phyloP scores from a whole-genome alignment of 2,888 invertebrate species.

The Heliconius ismenius region DNA sequence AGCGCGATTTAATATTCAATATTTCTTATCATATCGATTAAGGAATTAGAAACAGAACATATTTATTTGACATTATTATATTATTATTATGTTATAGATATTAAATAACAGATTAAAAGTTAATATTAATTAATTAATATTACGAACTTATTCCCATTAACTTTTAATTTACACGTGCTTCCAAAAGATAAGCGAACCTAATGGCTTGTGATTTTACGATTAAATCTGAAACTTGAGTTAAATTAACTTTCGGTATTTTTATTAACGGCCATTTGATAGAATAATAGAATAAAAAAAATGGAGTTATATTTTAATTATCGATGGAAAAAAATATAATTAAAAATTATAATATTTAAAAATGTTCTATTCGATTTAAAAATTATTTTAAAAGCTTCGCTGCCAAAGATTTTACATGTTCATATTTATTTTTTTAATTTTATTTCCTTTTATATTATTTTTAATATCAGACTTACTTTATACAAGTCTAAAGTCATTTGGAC shows the following conservation, averaged over 20 bases:
- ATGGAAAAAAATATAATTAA: too few species aligned
- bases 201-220: not conserved
- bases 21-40: too few species aligned
- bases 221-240: constrained; percentile 14
- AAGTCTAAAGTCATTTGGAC: constrained; percentile 90
- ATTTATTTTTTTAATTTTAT: too few species aligned
- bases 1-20: too few species aligned
- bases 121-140: not conserved
- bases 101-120: too few species aligned
- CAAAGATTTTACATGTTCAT: too few species aligned
- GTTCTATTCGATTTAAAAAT: too few species aligned
- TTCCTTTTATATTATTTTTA: too few species aligned
- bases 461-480: constrained; percentile 82
- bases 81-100: too few species aligned
- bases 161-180: constrained; percentile 14
- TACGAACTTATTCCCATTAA: constrained; percentile 6
- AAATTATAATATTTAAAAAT: too few species aligned
- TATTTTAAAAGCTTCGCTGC: too few species aligned
- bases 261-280: not conserved
- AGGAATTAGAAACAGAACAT: not conserved
- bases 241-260: not conserved
- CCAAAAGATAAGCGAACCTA: constrained; percentile 20
- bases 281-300: not conserved
- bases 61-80: not conserved
- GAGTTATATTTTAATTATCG: too few species aligned